Base-by-base conservation (phyloP, 2,888 invertebrate genomes). In the Perdita meconis region DNA sequence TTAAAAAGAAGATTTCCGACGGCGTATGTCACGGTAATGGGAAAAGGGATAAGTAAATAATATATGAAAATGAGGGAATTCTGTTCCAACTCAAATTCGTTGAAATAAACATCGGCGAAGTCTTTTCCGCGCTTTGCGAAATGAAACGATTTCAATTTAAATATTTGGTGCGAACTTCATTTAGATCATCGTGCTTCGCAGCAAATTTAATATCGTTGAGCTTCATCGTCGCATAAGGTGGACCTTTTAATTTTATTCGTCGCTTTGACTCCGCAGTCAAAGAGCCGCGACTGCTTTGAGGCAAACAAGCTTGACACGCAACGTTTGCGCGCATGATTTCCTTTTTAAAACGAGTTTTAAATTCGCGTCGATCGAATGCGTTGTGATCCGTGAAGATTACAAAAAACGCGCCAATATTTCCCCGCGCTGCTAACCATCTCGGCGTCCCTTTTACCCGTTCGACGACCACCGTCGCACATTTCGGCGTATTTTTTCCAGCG, bases 121-220 rank as follows among this genome's bases (percentile, higher is more conserved):
- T 56, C 36, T 36, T 19, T 56, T 22, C 19, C n/a, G 19, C 36
- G 12, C 16, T 1, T 16, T 3, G 19, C 34, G 22, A 24, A 56
- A 19, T 56, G 38, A 3, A 22, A 56, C 38, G 38, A 12, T 10
- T 19, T 10, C 22, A 36, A 38, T 12, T 38, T 0, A 13, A 38
- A 24, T 1, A 24, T 40, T 57, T 24, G 13, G 6, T 1, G 57
- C 13, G 24, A n/a, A n/a, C n/a, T 38, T 57, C 36, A 40, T 57
- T 57, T 22, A 40, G 19, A 40, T 19, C 13, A n/a, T 16, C 22
- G 38, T 38, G 22, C 36, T 6, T 40, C 8, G 19, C 16, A 12
- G 13, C 38, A 22, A n/a, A 57, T 40, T 40, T 57, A 57, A 57
- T 24, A 57, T 57, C 40, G n/a, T n/a, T 19, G 8, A 57, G 36